phyloP scores from a whole-genome alignment of 2,888 invertebrate genomes.

The Lycophotia porphyrea region DNA sequence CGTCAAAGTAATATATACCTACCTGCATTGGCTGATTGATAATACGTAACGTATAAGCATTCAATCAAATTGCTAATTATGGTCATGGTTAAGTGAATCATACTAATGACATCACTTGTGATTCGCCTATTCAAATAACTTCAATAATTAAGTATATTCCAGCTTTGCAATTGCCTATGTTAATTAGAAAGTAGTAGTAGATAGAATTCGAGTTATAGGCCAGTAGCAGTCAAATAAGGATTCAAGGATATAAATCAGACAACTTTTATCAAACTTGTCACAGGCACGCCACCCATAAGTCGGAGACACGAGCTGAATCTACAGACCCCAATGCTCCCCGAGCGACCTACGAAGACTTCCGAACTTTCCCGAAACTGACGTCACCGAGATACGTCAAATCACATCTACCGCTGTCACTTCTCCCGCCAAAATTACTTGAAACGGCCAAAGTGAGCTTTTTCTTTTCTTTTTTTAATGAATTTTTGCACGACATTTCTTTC shows the following conservation, averaged over 20 bases:
- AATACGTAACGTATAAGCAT: too few species aligned
- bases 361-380: constrained; percentile 68
- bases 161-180: too few species aligned
- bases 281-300: constrained; percentile 71
- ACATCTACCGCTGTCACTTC: constrained; percentile 93
- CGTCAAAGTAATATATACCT: too few species aligned
- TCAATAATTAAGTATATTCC: too few species aligned
- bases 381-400: constrained; percentile 92
- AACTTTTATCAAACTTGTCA: constrained; percentile 24
- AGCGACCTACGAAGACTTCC: constrained; percentile 74
- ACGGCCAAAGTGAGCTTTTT: constrained; percentile 90
- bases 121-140: too few species aligned
- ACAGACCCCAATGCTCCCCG: constrained; percentile 40
- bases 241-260: constrained; percentile 10
- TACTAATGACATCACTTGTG: too few species aligned
- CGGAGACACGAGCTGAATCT: constrained; percentile 63
- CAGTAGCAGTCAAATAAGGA: neutral
- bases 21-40: too few species aligned
- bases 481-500: constrained; percentile 2
- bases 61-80: too few species aligned
- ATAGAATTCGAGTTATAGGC: neutral
- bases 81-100: too few species aligned
- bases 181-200: too few species aligned
- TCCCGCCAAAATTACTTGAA: constrained; percentile 91
- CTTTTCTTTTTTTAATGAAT: constrained; percentile 22